Percentiles rank a stretch among this genome's conserved stretches.
Evolutionary conservation across 2,888 invertebrate genomes (phyloP).

Genomic region (Yponomeuta malinellus): DNA sequence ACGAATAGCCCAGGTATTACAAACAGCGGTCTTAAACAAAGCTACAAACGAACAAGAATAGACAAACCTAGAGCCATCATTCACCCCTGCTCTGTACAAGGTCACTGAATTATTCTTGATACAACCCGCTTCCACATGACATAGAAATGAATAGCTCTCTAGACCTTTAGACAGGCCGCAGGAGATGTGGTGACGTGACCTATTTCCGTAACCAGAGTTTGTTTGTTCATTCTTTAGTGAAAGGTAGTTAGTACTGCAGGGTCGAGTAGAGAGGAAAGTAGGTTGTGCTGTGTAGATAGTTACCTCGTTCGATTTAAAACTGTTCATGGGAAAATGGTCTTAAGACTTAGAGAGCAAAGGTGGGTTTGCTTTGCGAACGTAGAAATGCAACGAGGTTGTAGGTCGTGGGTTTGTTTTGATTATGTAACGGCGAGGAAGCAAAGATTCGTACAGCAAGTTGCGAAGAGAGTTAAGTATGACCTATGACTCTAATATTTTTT

Average conservation of each 20-base stretch:
- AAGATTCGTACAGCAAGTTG: not conserved
- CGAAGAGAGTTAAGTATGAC: not conserved
- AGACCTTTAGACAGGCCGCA: too few relatives aligned
- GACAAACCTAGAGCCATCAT: not conserved
- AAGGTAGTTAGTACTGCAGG: not conserved
- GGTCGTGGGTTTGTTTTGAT: not conserved
- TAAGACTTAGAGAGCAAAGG: too few relatives aligned
- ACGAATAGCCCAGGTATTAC: not conserved
- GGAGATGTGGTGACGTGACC: too few relatives aligned
- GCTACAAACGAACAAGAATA: not conserved
- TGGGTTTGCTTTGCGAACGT: not conserved
- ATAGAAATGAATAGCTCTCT: not conserved
- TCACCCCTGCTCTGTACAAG: not conserved
- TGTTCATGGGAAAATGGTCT: too few relatives aligned
- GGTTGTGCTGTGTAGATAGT: not conserved
- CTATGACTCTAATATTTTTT: too few relatives aligned
- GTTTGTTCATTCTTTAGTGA: too few relatives aligned
- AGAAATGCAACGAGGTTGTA: not conserved
- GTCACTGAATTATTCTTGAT: constrained; percentile 3
- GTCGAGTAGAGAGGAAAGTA: not conserved
- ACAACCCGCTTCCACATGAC: not conserved
- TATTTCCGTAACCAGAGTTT: too few relatives aligned
- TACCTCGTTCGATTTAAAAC: too few relatives aligned
- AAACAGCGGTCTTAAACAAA: not conserved
- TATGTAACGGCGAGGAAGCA: not conserved